Base-by-base conservation (phyloP, 2,797 vertebrate genomes). In the Fundulus diaphanus region DNA sequence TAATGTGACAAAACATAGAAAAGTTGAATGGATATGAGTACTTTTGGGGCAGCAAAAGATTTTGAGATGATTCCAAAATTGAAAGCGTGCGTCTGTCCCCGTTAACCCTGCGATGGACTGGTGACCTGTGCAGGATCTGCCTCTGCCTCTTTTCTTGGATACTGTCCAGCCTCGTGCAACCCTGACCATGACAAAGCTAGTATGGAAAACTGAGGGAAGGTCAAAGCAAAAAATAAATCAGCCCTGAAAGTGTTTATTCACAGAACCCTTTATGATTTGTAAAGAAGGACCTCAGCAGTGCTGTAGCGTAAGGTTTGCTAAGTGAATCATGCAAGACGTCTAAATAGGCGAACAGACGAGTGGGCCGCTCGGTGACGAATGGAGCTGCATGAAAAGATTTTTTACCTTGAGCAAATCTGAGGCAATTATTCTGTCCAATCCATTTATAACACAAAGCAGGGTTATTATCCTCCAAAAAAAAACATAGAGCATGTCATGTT, bases 401-500 rank as follows among this genome's bases (percentile, higher is more conserved):
- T 66, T 82, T 81, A 82, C 74, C 69, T 84, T 74, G n/a, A 85
- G 72, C 13, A 5, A 81, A 68, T 72, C 51, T 59, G 44, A 1
- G 70, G 75, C 72, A 86, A 85, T 89, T 68, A 90, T 82, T 75
- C 52, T 59, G 67, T 83, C 66, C 68, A 75, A 82, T 88, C 71
- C 77, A 85, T 85, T 83, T 72, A 61, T 33, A 84, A 80, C 51
- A 68, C 69, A 81, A 86, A 86, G 76, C 63, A 42, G 20, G 13
- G 35, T 82, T 87, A 91, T 93, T 93, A 89, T 88, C 80, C 70
- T 76, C 65, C 68, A 59, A 71, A 74, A 72, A 63, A 82, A 70
- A 59, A 81, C 86, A 85, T 90, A 92, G 92, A 84, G 69, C 69
- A 24, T 37, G 56, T 70, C 74, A 56, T 81, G 82, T 78, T 27